A percentile compares a stretch with the other conserved stretches of the same genome.
These are phyloP conservation scores for Epinotia ramella DNA, from an alignment of 2,888 invertebrate genomes.

Conservation along the genomic window DNA sequence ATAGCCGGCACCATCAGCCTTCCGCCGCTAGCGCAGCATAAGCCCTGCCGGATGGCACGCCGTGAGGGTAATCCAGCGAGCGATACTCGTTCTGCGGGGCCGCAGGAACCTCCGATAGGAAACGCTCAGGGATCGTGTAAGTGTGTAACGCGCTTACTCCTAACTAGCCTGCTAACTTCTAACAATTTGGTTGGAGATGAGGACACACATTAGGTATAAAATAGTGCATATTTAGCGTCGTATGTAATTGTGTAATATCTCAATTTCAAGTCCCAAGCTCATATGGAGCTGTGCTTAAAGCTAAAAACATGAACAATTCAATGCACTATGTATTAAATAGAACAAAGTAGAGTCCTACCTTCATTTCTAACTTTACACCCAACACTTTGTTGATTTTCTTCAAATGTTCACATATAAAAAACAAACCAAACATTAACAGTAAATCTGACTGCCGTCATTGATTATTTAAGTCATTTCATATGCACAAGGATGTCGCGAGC, in stretches of 20 bases:
- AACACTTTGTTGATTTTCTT: slow-evolving; percentile 68
- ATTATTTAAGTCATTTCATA: slow-evolving; percentile 58
- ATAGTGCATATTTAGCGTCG: neutral
- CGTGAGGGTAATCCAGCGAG: slow-evolving; percentile 1
- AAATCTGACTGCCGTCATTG: slow-evolving; percentile 52
- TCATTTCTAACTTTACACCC: slow-evolving; percentile 76
- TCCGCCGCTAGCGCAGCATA: neutral
- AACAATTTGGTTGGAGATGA: neutral
- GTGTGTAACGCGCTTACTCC: neutral
- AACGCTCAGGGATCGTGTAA: neutral
- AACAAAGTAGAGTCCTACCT: slow-evolving; percentile 61
- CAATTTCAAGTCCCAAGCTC: neutral
- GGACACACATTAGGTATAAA: neutral
- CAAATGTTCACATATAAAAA: slow-evolving; percentile 64
- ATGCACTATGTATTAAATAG: neutral
- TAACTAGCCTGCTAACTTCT: neutral
- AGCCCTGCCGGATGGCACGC: neutral
- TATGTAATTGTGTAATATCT: neutral
- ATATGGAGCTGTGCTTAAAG: neutral
- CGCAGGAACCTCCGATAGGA: neutral
- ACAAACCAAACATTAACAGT: slow-evolving; percentile 56
- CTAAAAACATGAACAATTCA: neutral
- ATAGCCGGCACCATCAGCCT: neutral
- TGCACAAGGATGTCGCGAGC: slow-evolving; percentile 33
- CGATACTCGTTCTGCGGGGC: neutral